Conservation (phyloP, 64 coral and sea anemone genomes). For the Montipora sp. region DNA sequence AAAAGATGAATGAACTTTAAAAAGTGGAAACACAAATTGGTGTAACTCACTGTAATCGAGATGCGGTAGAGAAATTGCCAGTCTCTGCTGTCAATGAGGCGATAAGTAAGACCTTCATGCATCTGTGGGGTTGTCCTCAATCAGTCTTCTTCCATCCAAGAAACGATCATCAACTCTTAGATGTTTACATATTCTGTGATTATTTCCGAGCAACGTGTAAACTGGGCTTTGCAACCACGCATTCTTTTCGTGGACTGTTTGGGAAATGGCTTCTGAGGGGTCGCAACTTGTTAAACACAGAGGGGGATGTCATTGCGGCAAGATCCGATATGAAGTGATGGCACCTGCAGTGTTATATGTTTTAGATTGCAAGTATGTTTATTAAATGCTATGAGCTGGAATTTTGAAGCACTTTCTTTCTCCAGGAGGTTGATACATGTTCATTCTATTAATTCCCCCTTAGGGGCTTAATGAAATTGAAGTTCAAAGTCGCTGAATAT, state of each 20-base stretch:
- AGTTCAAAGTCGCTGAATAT: no score
- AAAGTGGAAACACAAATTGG: not conserved
- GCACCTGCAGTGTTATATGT: constrained; percentile 40
- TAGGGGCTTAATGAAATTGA: no score
- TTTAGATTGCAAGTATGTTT: constrained; percentile 68
- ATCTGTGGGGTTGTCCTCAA: not conserved
- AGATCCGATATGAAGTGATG: constrained; percentile 72
- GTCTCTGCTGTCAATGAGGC: constrained; percentile 66
- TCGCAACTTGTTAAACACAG: constrained; percentile 34
- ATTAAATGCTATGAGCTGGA: not conserved
- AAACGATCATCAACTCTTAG: not conserved
- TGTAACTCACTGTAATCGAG: constrained; percentile 62
- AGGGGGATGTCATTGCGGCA: constrained; percentile 74
- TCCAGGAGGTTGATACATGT: no score
- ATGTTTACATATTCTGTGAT: not conserved
- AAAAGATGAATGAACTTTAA: no score
- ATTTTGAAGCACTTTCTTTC: no score
- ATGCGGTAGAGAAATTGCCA: constrained; percentile 80
- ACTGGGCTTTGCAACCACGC: not conserved
- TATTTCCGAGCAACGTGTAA: constrained; percentile 5
- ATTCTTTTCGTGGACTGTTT: not conserved
- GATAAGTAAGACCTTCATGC: constrained; percentile 82
- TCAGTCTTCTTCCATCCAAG: not conserved
- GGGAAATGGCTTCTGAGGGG: not conserved
- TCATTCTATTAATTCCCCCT: no score